Evolutionary conservation across 2,888 invertebrate species (phyloP), one percentile per base, ranked within the genome.

Genomic region (Yponomeuta evonymella): DNA sequence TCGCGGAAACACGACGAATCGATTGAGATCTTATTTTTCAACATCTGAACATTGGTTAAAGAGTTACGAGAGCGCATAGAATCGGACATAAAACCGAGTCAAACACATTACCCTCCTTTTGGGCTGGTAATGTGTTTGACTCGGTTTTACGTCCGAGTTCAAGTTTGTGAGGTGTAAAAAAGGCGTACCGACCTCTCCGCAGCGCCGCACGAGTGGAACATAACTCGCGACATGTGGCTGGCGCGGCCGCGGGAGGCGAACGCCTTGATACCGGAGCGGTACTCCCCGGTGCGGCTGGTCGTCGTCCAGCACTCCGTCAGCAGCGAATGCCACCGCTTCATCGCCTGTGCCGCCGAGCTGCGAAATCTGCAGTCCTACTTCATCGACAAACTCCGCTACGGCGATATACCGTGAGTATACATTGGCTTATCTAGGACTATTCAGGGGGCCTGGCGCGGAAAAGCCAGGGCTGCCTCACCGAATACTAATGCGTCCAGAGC

Each of bases 161-260:
- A 58, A 58, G 51, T 58, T 43, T 9, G 43, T 43, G 43, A 5
- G 6, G 43, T 43, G 5, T 23, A 33, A 4, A 8, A 43, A 43
- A 43, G 43, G 6, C 43, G 8, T 8, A 43, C 8, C 9, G 6
- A 43, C 51, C 51, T 58, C 15, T 58, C 43, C 15, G 15, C 67
- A 67, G 67, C 67, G 36, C 67, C 67, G 12, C 67, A 67, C 10
- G 36, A 36, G 67, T 91, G 91, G 91, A 85, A 81, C 72, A 87
- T 91, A 63, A 80, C 84, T 0, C 80, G 89, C 0, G 78, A 83
- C 3, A 84, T 85, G 88, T 91, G 91, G 91, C 76, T 88, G 36
- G 86, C 88, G 2, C 64, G 74, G 36, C 30, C 76, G 63, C 73
- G 75, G 29, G 73, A 76, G 63, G 73, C 75, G 30, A 73, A 73